phyloP scores from a whole-genome alignment of 2,797 vertebrate species.

The Tauraco hartlaubi region DNA sequence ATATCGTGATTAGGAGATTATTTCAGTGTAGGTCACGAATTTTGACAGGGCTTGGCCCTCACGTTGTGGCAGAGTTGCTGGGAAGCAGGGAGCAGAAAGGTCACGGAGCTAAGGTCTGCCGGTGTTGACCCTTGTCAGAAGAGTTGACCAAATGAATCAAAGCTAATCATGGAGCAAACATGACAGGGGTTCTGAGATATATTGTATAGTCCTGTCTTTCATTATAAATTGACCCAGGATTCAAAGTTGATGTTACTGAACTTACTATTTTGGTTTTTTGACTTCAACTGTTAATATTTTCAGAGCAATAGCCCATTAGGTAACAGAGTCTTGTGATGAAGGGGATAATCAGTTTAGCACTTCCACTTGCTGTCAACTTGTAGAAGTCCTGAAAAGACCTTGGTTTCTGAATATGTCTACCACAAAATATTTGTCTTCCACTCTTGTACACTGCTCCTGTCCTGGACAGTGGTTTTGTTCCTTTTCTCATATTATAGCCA shows the following conservation, averaged over 20 bases:
- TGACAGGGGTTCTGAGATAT: background rate
- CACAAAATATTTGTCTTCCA: background rate
- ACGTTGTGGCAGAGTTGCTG: background rate
- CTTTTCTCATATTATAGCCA: background rate
- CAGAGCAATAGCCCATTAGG: background rate
- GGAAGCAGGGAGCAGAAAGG: background rate
- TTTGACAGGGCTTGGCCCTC: slow-evolving; percentile 2
- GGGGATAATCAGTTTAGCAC: background rate
- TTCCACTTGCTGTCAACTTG: background rate
- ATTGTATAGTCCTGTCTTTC: background rate
- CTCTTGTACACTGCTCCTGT: background rate
- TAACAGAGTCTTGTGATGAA: background rate
- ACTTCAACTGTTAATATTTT: background rate
- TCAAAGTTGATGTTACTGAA: background rate
- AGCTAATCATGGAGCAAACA: slow-evolving; percentile 25
- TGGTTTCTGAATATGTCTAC: background rate
- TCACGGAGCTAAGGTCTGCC: background rate
- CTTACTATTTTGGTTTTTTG: background rate
- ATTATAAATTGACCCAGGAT: background rate
- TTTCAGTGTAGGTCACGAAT: background rate
- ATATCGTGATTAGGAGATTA: slow-evolving; percentile 16
- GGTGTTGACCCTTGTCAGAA: background rate
- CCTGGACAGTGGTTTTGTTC: background rate
- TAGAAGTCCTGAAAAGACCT: background rate
- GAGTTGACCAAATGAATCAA: background rate